A percentile compares a stretch with the other conserved stretches of the same genome.
Evolutionary conservation across 2,888 invertebrate genomes (phyloP).

Genomic region (Disparrhopalites patrizii): DNA sequence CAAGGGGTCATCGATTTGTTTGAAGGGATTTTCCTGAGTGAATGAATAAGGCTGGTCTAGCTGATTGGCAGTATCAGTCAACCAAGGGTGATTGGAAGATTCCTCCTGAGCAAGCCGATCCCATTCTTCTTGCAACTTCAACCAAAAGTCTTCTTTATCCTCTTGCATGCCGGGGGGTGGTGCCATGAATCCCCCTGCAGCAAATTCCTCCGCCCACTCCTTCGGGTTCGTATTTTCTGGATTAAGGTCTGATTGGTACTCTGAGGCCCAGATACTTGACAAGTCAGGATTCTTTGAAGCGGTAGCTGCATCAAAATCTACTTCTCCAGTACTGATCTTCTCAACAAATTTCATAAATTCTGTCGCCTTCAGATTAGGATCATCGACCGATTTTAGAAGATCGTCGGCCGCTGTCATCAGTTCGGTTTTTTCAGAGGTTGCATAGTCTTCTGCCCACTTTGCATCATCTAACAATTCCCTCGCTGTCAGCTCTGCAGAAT

Average conservation of each 20-base stretch:
- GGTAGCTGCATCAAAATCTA: slow-evolving; percentile 39
- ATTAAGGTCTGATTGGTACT: slow-evolving; percentile 49
- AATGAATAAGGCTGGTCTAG: slow-evolving; percentile 67
- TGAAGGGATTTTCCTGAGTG: slow-evolving; percentile 80
- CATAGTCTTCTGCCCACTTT: slow-evolving; percentile 39
- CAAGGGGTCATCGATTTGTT: slow-evolving; percentile 70
- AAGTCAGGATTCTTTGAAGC: slow-evolving; percentile 46
- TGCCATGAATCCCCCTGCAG: slow-evolving; percentile 7
- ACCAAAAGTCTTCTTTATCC: slow-evolving; percentile 57
- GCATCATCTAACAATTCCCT: slow-evolving; percentile 39
- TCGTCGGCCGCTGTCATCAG: slow-evolving; percentile 40
- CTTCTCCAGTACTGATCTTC: slow-evolving; percentile 39
- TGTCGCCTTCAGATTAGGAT: slow-evolving; percentile 42
- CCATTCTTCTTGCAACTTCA: slow-evolving; percentile 70
- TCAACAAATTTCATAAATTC: slow-evolving; percentile 45
- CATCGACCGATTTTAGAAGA: slow-evolving; percentile 33
- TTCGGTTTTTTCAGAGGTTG: slow-evolving; percentile 32
- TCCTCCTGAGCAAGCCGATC: slow-evolving; percentile 64
- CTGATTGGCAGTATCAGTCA: slow-evolving; percentile 63
- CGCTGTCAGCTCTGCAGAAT: slow-evolving; percentile 23
- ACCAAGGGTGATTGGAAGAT: slow-evolving; percentile 63
- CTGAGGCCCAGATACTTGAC: slow-evolving; percentile 14
- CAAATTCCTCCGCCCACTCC: slow-evolving; percentile 13
- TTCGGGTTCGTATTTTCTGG: not conserved
- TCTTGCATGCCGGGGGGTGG: not conserved